Base-by-base conservation (phyloP, 2,113 vertebrate genomes). In the Sorex fumeus region DNA sequence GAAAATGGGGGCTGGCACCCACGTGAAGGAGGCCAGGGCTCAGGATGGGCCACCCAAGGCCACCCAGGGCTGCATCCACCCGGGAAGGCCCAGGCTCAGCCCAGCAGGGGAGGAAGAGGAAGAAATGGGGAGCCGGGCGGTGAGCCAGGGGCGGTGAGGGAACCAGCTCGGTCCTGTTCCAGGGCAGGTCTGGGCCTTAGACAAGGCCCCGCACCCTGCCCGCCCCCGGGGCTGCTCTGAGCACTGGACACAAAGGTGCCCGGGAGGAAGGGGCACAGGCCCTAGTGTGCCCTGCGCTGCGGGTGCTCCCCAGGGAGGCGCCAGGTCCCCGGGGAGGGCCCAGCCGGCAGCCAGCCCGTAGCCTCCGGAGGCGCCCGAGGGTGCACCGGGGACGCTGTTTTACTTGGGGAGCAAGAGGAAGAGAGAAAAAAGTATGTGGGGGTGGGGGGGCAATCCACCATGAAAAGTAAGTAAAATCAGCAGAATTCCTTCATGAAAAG, bases 401-500 rank as follows among this genome's bases (percentile, higher is more conserved):
- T 74, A 43, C 76, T 62, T 43, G 50, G 30, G 74, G 32, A 93
- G n/a, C 70, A 60, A 57, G 43, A 84, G 28, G 8, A 85, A 77
- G 57, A 64, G 77, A 53, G 12, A 57, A 19, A 30, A 10, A 28
- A 19, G 43, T 40, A 7, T 40, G 40, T 40, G 40, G 40, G 40
- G 40, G 40, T 7, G 25, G 4, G 15, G 45, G 36, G 19, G 8
- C 50, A 94, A 76, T 82, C 77, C 84, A 70, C 87, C 92, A 76
- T 75, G 94, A 94, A 95, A 94, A 97, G 91, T 88, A 86, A 96
- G 94, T 95, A 81, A 94, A 87, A 93, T 96, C 90, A 96, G 94
- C 95, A 94, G 94, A 96, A 97, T 96, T 97, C 96, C 94, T 97
- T 96, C 93, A 74, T 94, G 95, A 92, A 95, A 96, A 96, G 97